Evolutionary conservation across 2,797 vertebrate species (phyloP).

Genomic region (Aldrovandia affinis): DNA sequence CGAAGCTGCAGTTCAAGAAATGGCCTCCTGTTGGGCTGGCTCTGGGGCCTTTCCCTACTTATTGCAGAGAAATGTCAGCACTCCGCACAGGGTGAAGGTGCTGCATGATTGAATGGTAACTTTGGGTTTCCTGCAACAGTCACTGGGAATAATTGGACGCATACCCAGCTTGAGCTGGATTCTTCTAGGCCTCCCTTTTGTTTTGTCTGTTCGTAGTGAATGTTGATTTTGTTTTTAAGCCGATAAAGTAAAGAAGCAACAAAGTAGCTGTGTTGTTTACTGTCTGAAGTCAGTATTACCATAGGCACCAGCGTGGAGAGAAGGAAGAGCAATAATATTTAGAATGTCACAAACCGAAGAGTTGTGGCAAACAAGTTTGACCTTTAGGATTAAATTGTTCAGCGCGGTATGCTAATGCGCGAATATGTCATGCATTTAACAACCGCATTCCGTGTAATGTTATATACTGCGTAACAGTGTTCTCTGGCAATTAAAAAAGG

Average conservation of each 20-base stretch:
- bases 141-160: too few relatives aligned
- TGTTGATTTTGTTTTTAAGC: not conserved
- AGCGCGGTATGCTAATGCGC: not conserved
- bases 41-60: not conserved
- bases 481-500: too few relatives aligned
- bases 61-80: not conserved
- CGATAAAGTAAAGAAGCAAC: too few relatives aligned
- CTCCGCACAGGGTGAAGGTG: not conserved
- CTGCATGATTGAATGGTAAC: not conserved
- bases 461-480: not conserved
- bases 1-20: slow-evolving; percentile 8
- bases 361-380: slow-evolving; percentile 1
- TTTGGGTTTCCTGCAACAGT: not conserved
- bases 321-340: not conserved
- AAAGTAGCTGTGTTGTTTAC: too few relatives aligned
- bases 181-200: not conserved
- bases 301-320: not conserved
- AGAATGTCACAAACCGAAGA: not conserved
- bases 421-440: not conserved
- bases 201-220: too few relatives aligned
- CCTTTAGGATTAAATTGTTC: not conserved
- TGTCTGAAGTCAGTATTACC: not conserved
- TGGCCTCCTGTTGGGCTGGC: not conserved
- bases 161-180: not conserved
- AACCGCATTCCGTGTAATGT: not conserved